phyloP scores from a whole-genome alignment of 2,888 invertebrate species.

The Balanococcus diminutus region DNA sequence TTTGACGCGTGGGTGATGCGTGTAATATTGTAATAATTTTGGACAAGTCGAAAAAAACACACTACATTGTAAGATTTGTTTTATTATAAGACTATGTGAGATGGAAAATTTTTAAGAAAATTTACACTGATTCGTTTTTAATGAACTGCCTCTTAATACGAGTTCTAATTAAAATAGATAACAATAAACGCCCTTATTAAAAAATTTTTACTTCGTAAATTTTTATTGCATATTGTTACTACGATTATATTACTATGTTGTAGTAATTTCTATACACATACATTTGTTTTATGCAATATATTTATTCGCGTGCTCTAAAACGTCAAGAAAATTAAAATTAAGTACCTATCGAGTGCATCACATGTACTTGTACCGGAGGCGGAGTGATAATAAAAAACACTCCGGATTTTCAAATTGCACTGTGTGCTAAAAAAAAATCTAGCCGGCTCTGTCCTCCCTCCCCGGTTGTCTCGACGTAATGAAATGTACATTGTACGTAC shows the following conservation, averaged over 20 bases:
- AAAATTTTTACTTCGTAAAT: constrained; percentile 4
- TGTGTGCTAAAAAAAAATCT: neutral
- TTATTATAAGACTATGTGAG: neutral
- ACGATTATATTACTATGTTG: too few relatives aligned
- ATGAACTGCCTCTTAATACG: neutral
- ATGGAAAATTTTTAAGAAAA: neutral
- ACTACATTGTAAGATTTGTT: neutral
- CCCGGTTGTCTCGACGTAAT: neutral
- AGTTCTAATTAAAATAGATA: neutral
- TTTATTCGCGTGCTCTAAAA: neutral
- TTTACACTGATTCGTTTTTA: neutral
- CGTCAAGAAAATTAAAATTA: neutral
- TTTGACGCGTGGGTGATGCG: neutral
- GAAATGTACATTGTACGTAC: neutral
- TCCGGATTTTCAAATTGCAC: neutral
- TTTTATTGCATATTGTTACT: constrained; percentile 18
- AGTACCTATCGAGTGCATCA: neutral
- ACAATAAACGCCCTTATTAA: constrained; percentile 18
- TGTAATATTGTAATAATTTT: neutral
- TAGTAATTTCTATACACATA: neutral
- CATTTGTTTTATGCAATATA: too few relatives aligned
- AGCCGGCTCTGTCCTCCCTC: neutral
- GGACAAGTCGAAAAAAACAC: neutral
- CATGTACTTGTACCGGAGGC: neutral
- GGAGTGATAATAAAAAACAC: too few relatives aligned